Percentiles rank a stretch among this genome's conserved stretches.
These are phyloP conservation scores for Pantherophis alleghaniensis DNA, from an alignment of 2,797 vertebrate species.

Conservation along the genomic window DNA sequence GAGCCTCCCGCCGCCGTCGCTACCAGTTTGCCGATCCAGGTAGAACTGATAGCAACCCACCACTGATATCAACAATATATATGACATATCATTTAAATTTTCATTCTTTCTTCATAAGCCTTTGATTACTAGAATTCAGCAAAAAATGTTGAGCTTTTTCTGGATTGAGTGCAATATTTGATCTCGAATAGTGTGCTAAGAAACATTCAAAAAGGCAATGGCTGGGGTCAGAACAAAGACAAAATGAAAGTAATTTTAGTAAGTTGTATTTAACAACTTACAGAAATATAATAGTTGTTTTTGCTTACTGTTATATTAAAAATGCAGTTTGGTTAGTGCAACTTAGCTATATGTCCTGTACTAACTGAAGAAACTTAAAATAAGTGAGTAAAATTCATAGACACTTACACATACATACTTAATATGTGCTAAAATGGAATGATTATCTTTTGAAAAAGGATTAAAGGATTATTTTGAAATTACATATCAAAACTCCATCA, in stretches of 20 bases:
- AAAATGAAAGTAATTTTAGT: background rate
- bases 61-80: background rate
- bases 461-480: background rate
- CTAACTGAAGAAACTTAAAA: background rate
- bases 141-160: background rate
- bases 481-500: background rate
- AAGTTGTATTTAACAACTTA: background rate
- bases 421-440: background rate
- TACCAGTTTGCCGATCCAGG: too few species aligned
- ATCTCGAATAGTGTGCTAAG: background rate
- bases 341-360: background rate
- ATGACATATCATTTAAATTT: background rate
- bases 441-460: background rate
- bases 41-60: too few species aligned
- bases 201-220: background rate
- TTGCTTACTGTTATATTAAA: background rate
- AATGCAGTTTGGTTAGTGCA: background rate
- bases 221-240: background rate
- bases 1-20: too few species aligned
- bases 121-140: background rate
- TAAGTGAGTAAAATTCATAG: background rate
- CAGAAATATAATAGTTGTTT: background rate
- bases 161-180: background rate
- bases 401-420: background rate
- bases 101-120: background rate